Evolutionary conservation across 2,888 invertebrate species (phyloP).

Genomic region (Tetragnatha montana): DNA sequence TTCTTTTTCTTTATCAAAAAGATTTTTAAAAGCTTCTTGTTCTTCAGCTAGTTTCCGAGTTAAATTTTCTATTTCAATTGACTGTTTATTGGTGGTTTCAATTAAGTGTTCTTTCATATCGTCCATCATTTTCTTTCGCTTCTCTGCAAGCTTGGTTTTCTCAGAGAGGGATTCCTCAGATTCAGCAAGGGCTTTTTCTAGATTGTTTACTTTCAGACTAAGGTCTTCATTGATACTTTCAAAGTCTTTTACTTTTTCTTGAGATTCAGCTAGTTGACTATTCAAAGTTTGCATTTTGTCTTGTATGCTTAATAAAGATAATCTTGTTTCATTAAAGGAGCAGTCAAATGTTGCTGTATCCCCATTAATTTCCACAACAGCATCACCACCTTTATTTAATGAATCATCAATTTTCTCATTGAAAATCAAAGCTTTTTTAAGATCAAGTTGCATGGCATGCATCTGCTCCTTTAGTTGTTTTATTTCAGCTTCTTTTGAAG

Average conservation of each 20-base stretch:
- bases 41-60: slow-evolving; percentile 74
- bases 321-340: slow-evolving; percentile 54
- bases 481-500: slow-evolving; percentile 73
- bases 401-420: slow-evolving; percentile 36
- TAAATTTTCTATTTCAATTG: slow-evolving; percentile 74
- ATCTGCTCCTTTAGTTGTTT: slow-evolving; percentile 75
- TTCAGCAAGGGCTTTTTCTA: slow-evolving; percentile 37
- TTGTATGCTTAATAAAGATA: slow-evolving; percentile 53
- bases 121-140: slow-evolving; percentile 77
- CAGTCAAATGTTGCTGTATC: slow-evolving; percentile 67
- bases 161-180: slow-evolving; percentile 27
- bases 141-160: slow-evolving; percentile 75
- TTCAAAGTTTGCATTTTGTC: slow-evolving; percentile 52
- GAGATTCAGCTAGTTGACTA: slow-evolving; percentile 61
- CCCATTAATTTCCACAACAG: slow-evolving; percentile 61
- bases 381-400: slow-evolving; percentile 28
- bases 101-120: slow-evolving; percentile 77
- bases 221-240: slow-evolving; percentile 52
- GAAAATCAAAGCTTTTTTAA: slow-evolving; percentile 70
- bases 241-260: slow-evolving; percentile 43
- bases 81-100: slow-evolving; percentile 75
- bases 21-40: slow-evolving; percentile 73
- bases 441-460: slow-evolving; percentile 73
- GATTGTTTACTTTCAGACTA: background rate
- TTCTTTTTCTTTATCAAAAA: slow-evolving; percentile 75